Evolutionary conservation across 2,888 invertebrate species (phyloP).

Genomic region (Barypeithes pellucidus): DNA sequence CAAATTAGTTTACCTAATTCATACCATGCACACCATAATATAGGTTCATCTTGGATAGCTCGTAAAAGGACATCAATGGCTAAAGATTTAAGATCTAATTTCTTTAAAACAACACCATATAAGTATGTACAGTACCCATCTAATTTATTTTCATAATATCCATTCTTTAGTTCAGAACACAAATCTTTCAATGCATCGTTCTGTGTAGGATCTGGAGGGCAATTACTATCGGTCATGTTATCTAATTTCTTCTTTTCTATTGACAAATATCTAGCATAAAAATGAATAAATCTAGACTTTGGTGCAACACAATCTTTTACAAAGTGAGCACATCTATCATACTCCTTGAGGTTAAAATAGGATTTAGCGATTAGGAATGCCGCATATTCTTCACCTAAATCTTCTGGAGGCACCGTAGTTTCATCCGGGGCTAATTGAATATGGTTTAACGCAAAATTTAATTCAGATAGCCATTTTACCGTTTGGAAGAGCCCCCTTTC

Average conservation of each 20-base stretch:
- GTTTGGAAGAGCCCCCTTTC: conserved; percentile 86
- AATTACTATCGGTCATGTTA: conserved; percentile 77
- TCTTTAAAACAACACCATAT: conserved; percentile 92
- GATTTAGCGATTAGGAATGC: conserved; percentile 86
- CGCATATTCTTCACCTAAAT: conserved; percentile 78
- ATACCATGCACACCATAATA: conserved; percentile 96
- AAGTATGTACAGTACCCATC: conserved; percentile 93
- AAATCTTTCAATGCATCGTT: conserved; percentile 74
- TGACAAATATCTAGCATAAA: conserved; percentile 90
- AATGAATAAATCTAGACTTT: conserved; percentile 84
- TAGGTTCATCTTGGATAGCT: conserved; percentile 84
- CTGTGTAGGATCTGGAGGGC: conserved; percentile 75
- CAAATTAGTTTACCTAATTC: conserved; percentile 88
- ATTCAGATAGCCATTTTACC: conserved; percentile 91
- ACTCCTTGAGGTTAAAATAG: conserved; percentile 93
- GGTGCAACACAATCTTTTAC: conserved; percentile 80
- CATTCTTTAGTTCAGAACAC: conserved; percentile 74
- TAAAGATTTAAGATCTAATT: conserved; percentile 84
- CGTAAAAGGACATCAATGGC: conserved; percentile 87
- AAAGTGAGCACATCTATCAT: conserved; percentile 89
- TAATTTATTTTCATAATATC: conserved; percentile 76
- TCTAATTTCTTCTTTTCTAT: conserved; percentile 93
- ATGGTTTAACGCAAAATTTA: conserved; percentile 84
- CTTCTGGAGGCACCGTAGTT: conserved; percentile 70
- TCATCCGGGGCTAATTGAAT: conserved; percentile 76